These are phyloP conservation scores for Osmerus eperlanus DNA, from an alignment of 2,113 vertebrate species.

Conservation along the genomic window DNA sequence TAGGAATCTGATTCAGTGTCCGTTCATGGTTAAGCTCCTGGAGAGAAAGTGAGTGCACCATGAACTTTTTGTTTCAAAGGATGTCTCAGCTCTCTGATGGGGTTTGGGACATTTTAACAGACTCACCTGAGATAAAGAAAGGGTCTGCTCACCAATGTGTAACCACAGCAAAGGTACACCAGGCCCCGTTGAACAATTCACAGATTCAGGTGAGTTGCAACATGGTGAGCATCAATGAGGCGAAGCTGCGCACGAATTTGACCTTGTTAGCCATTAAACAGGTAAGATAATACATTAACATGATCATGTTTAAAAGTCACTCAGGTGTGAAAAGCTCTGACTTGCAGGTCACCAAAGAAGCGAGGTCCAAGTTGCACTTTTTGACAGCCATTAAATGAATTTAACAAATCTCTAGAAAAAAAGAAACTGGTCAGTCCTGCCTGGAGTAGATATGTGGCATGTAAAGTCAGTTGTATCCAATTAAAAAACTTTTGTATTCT, in stretches of 20 bases:
- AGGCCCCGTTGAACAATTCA: no score
- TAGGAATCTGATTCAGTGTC: not conserved
- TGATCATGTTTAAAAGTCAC: slow-evolving; percentile 18
- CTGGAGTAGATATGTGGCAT: slow-evolving; percentile 23
- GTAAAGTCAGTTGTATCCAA: slow-evolving; percentile 12
- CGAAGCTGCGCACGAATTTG: slow-evolving; percentile 35
- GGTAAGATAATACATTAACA: slow-evolving; percentile 65
- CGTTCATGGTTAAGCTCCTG: slow-evolving; percentile 42
- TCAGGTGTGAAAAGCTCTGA: slow-evolving; percentile 49
- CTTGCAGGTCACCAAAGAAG: not conserved
- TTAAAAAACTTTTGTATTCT: not conserved
- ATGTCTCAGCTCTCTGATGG: slow-evolving; percentile 63
- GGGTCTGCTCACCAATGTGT: slow-evolving; percentile 31
- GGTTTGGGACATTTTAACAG: slow-evolving; percentile 57
- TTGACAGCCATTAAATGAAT: slow-evolving; percentile 12
- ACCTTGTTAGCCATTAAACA: slow-evolving; percentile 52
- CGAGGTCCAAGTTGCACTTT: not conserved
- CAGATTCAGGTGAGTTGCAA: slow-evolving; percentile 6
- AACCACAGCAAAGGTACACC: slow-evolving; percentile 34
- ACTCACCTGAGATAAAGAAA: slow-evolving; percentile 47
- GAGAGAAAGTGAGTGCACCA: slow-evolving; percentile 67
- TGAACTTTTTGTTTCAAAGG: slow-evolving; percentile 67
- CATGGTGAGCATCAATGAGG: not conserved
- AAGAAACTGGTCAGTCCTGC: not conserved
- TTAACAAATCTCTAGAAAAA: not conserved